Evolutionary conservation across 2,797 vertebrate genomes (phyloP).

Genomic region (Rhinella marina): DNA sequence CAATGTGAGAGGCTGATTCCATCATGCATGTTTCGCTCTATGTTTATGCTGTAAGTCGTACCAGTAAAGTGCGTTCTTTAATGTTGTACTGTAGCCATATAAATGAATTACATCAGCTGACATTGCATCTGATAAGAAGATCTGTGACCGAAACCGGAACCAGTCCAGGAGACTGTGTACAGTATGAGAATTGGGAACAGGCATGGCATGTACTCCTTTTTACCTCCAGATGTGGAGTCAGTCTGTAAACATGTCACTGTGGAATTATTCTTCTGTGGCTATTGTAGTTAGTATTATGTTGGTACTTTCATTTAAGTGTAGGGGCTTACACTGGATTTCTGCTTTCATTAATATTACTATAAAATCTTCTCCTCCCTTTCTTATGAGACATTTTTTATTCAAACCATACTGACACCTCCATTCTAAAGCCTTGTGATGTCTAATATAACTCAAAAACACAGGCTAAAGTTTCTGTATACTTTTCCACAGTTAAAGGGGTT

Average conservation of each 20-base stretch:
- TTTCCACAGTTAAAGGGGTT: too few species aligned
- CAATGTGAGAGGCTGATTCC: neutral
- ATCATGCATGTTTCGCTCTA: neutral
- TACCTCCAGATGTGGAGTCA: constrained; percentile 14
- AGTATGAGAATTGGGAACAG: constrained; percentile 30
- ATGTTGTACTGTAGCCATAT: constrained; percentile 4
- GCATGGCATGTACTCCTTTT: constrained; percentile 11
- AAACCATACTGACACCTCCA: constrained; percentile 7
- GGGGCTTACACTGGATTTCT: constrained; percentile 1
- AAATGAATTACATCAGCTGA: constrained; percentile 22
- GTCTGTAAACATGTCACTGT: constrained; percentile 21
- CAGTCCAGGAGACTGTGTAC: constrained; percentile 25
- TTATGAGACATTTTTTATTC: neutral
- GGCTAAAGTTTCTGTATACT: neutral
- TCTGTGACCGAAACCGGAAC: constrained; percentile 20
- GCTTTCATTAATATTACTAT: neutral
- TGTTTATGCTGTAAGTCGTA: neutral
- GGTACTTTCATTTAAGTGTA: neutral
- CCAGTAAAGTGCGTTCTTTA: neutral
- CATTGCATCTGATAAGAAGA: constrained; percentile 24
- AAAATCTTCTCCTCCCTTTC: neutral
- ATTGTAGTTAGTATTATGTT: neutral
- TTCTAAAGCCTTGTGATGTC: constrained; percentile 1
- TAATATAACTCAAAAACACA: neutral
- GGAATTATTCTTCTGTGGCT: neutral